Evolutionary conservation across 2,113 vertebrate species (phyloP).

Genomic region (Sebastes fasciatus): DNA sequence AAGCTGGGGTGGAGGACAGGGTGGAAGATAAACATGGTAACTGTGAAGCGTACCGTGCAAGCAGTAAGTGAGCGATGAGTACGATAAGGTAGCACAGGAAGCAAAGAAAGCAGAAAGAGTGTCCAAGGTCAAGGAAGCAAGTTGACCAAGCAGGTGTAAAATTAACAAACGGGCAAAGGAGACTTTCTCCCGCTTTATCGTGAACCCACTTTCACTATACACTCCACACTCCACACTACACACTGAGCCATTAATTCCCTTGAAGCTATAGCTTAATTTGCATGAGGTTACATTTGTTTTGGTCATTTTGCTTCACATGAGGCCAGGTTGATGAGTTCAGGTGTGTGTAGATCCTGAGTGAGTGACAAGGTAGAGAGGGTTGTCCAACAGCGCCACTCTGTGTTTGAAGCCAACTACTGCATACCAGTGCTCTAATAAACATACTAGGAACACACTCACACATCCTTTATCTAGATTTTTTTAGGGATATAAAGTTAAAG

Average conservation of each 20-base stretch:
- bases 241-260: not conserved
- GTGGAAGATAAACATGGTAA: conserved; percentile 42
- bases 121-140: not conserved
- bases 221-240: too few relatives aligned
- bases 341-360: not conserved
- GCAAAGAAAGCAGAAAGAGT: not conserved
- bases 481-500: too few relatives aligned
- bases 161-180: not conserved
- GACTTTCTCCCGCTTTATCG: not conserved
- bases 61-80: conserved; percentile 10
- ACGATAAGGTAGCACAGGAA: not conserved
- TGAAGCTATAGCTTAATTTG: not conserved
- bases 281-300: conserved; percentile 19
- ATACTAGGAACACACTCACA: too few relatives aligned
- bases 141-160: conserved; percentile 13
- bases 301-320: not conserved
- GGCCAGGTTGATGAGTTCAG: not conserved
- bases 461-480: too few relatives aligned
- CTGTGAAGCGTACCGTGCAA: not conserved
- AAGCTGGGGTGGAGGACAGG: conserved; percentile 51
- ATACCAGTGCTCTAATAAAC: too few relatives aligned
- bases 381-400: conserved; percentile 57
- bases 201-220: not conserved
- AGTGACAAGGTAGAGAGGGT: not conserved
- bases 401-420: conserved; percentile 17